Evolutionary conservation across 2,888 invertebrate species (phyloP), one percentile per base, ranked within the genome.

Genomic region (Cacoxenus indagator): DNA sequence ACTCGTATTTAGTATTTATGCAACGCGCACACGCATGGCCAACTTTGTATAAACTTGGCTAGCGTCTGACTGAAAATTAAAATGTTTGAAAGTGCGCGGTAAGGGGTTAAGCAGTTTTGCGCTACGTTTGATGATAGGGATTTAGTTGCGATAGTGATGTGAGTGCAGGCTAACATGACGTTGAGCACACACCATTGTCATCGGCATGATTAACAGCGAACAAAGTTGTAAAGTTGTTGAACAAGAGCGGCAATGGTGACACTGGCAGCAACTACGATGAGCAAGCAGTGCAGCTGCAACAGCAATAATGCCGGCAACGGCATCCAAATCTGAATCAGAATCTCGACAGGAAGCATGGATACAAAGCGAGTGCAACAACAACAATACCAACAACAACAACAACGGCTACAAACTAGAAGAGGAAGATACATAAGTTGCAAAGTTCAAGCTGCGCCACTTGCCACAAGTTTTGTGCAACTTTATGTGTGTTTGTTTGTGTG

Each of bases 361-460:
- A 43, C n/a, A n/a, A n/a, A n/a, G 37, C 37, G 9, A 17, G 51
- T 19, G 19, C 51, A 51, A 48, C 48, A 48, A 48, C 48, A 48
- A 22, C 17, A 37, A 27, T 31, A 31, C 14, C 54, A 26, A 62
- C 43, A n/a, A 48, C 59, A 59, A 43, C 66, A 65, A 70, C 67
- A 72, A 61, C 45, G 65, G 65, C 69, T 70, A 67, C 11, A 45
- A 62, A 62, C 61, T 62, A 45, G 22, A 51, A 17, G 17, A 22
- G 61, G 61, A 22, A 67, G 37, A 51, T 24, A 59, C n/a, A 48
- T 68, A 67, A 68, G 76, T 70, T 79, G 73, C 73, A 77, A 82
- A 82, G 78, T 78, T 78, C 80, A 75, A 69, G 72, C 72, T 61
- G 65, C 71, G 72, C 24, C 69, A 72, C 77, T 78, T 78, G 76